These are phyloP conservation scores for Agonum fuliginosum DNA, from an alignment of 2,888 invertebrate genomes.

Conservation along the genomic window DNA sequence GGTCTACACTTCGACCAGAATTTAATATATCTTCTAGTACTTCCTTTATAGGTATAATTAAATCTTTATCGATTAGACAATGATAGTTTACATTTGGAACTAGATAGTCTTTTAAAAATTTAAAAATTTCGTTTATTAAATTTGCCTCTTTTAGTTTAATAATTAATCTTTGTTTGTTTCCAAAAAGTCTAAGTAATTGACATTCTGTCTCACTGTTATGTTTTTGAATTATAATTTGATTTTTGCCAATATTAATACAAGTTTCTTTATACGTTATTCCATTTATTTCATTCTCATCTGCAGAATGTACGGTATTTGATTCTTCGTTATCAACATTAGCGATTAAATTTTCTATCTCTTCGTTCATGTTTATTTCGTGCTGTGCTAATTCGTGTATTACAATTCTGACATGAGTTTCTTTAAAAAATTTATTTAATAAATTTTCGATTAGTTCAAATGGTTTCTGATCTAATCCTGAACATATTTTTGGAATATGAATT, in stretches of 20 bases:
- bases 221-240: slow-evolving; percentile 37
- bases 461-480: slow-evolving; percentile 12
- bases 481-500: slow-evolving; percentile 38
- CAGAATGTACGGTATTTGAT: slow-evolving; percentile 24
- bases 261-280: slow-evolving; percentile 37
- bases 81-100: slow-evolving; percentile 33
- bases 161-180: slow-evolving; percentile 31
- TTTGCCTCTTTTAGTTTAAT: slow-evolving; percentile 29
- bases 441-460: slow-evolving; percentile 34
- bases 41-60: slow-evolving; percentile 41
- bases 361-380: slow-evolving; percentile 33
- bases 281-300: slow-evolving; percentile 43
- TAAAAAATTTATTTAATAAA: slow-evolving; percentile 30
- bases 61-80: slow-evolving; percentile 36
- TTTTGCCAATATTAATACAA: slow-evolving; percentile 35
- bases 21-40: slow-evolving; percentile 42
- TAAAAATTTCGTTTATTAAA: slow-evolving; percentile 46
- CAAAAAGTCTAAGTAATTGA: slow-evolving; percentile 34
- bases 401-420: slow-evolving; percentile 38
- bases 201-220: slow-evolving; percentile 29
- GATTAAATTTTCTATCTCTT: slow-evolving; percentile 37
- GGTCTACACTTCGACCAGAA: slow-evolving; percentile 25
- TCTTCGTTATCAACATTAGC: slow-evolving; percentile 35
- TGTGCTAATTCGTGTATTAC: slow-evolving; percentile 12
- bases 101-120: slow-evolving; percentile 44